These are phyloP conservation scores for Drosophila trichaetosa DNA, from an alignment of 2,888 invertebrate species.

Conservation along the genomic window DNA sequence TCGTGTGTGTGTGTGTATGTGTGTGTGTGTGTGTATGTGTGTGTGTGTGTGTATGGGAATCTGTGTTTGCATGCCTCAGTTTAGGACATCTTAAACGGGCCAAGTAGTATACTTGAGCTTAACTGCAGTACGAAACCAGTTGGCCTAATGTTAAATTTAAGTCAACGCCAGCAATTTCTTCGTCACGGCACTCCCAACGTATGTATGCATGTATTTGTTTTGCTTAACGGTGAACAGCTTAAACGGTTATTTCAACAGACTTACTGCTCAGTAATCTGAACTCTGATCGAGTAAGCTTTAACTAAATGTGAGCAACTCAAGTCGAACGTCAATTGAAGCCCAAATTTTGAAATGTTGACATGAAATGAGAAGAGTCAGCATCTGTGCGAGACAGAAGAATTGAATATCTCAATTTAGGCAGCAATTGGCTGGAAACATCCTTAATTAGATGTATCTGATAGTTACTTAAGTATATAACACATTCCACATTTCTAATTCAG, in stretches of 20 bases:
- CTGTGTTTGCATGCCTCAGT: constrained; percentile 38
- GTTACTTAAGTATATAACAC: not conserved
- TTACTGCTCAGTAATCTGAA: not conserved
- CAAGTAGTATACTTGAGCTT: constrained; percentile 9
- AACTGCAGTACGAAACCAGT: constrained; percentile 25
- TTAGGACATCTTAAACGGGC: constrained; percentile 30
- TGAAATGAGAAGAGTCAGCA: not conserved
- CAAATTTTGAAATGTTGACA: not conserved
- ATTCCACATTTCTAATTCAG: not conserved
- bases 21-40: constrained; percentile 2
- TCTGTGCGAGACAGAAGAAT: not conserved
- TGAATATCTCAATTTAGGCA: not conserved
- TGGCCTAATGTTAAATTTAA: constrained; percentile 31
- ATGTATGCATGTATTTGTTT: not conserved
- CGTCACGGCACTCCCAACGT: constrained; percentile 9
- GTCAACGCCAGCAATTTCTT: constrained; percentile 31
- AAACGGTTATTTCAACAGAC: constrained; percentile 20
- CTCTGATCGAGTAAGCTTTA: not conserved
- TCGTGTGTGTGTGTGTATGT: not conserved
- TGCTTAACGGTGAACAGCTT: constrained; percentile 13
- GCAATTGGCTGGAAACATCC: not conserved
- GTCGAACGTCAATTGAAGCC: not conserved
- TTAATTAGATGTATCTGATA: not conserved
- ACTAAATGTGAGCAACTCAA: not conserved
- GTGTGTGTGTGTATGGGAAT: constrained; percentile 2